phyloP scores from a whole-genome alignment of 23 tunicate genomes.

The Clavelina lepadiformis region DNA sequence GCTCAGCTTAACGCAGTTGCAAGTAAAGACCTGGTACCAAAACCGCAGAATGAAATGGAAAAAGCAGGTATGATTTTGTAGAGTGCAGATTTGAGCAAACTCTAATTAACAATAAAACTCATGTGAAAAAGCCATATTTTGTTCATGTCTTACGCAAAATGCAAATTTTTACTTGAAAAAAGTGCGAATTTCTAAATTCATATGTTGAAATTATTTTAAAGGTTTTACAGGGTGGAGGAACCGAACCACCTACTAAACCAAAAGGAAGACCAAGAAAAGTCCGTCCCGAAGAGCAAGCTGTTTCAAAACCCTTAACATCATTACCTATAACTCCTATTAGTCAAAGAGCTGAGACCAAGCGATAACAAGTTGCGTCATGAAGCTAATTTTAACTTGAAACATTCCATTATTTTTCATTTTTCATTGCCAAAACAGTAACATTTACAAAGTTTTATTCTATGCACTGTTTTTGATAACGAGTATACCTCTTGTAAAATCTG shows the following conservation, averaged over 20 bases:
- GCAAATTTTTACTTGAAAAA: background rate
- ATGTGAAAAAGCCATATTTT: background rate
- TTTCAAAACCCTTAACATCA: background rate
- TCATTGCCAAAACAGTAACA: too few relatives aligned
- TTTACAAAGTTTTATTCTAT: too few relatives aligned
- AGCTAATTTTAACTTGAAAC: too few relatives aligned
- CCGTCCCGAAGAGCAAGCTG: slow-evolving; percentile 37
- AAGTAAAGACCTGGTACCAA: slow-evolving; percentile 99
- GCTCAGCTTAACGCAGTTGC: slow-evolving; percentile 76
- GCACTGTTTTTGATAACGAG: too few relatives aligned
- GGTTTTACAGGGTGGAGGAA: slow-evolving; percentile 82
- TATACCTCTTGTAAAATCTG: too few relatives aligned
- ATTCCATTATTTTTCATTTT: too few relatives aligned
- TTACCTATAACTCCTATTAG: too few relatives aligned
- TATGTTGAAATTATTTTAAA: background rate
- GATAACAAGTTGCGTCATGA: too few relatives aligned
- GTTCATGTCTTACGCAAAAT: background rate
- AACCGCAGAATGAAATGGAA: slow-evolving; percentile 98
- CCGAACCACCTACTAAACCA: slow-evolving; percentile 82
- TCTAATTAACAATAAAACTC: background rate
- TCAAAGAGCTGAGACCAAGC: too few relatives aligned
- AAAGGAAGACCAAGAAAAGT: slow-evolving; percentile 80
- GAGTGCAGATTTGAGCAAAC: too few relatives aligned
- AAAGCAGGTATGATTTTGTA: slow-evolving; percentile 73
- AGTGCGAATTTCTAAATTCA: background rate